phyloP scores from a whole-genome alignment of 2,888 invertebrate species.

The Drosophila infuscata region DNA sequence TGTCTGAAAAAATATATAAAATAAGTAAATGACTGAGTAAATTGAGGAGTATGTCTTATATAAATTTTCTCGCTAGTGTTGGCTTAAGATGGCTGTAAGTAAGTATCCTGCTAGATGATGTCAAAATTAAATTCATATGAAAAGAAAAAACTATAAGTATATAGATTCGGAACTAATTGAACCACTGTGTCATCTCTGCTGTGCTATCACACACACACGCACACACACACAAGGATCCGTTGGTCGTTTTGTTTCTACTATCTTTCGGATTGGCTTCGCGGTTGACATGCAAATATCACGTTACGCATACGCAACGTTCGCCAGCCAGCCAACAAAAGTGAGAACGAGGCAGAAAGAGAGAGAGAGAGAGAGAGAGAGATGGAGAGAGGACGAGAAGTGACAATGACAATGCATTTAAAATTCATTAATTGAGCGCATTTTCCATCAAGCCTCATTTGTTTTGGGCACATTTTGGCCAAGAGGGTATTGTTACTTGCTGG shows the following conservation, averaged over 20 bases:
- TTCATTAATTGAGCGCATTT: conserved; percentile 75
- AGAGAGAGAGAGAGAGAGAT: neutral
- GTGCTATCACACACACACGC: conserved; percentile 49
- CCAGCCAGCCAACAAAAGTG: conserved; percentile 1
- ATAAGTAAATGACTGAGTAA: too few relatives aligned
- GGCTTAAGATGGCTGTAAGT: too few relatives aligned
- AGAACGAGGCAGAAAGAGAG: neutral
- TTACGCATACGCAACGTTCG: conserved; percentile 67
- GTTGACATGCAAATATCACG: conserved; percentile 70
- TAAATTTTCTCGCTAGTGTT: too few relatives aligned
- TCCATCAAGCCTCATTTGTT: conserved; percentile 19
- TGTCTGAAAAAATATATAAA: too few relatives aligned
- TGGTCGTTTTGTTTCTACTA: conserved; percentile 50
- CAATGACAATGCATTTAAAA: conserved; percentile 75
- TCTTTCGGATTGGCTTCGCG: conserved; percentile 38
- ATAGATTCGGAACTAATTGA: neutral
- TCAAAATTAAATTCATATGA: neutral
- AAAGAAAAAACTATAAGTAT: neutral
- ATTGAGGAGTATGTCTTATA: too few relatives aligned
- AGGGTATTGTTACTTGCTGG: neutral
- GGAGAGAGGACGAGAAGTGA: conserved; percentile 30
- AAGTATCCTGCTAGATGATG: too few relatives aligned
- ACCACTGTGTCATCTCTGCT: conserved; percentile 32
- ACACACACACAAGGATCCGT: conserved; percentile 43
- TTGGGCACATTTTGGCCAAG: conserved; percentile 1